phyloP scores from a whole-genome alignment of 2,797 vertebrate genomes.

The Ctenochaetus hawaiiensis region DNA sequence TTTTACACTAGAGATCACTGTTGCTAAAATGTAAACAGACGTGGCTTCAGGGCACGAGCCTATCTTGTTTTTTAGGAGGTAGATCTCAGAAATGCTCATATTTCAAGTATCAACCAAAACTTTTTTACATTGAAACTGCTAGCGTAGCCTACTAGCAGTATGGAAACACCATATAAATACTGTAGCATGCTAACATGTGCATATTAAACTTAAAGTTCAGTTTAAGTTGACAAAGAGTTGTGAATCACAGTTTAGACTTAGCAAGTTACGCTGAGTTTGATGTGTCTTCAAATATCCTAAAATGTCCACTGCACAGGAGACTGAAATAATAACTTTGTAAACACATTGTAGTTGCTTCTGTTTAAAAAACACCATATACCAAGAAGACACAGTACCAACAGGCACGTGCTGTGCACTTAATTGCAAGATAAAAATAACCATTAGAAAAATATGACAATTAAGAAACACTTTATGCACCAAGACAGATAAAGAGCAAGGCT shows the following conservation, averaged over 20 bases:
- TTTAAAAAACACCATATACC: not conserved
- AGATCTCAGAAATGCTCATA: not conserved
- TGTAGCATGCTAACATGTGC: not conserved
- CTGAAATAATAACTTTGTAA: too few relatives aligned
- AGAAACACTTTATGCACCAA: not conserved
- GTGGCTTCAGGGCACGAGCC: not conserved
- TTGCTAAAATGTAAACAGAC: not conserved
- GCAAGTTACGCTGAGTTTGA: not conserved
- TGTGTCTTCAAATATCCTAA: not conserved
- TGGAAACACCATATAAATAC: not conserved
- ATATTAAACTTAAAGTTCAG: not conserved
- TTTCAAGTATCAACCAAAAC: not conserved
- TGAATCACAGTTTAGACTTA: not conserved
- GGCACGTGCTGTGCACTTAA: not conserved
- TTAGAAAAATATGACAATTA: not conserved
- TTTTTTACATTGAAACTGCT: not conserved
- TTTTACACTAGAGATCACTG: too few relatives aligned
- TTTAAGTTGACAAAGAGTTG: not conserved
- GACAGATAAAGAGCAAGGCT: not conserved
- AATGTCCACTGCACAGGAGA: too few relatives aligned
- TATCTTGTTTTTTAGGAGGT: not conserved
- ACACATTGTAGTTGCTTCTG: too few relatives aligned
- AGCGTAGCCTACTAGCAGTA: not conserved
- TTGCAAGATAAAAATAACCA: not conserved
- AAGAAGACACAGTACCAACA: not conserved